Conservation (phyloP, 2,113 vertebrate species). For the Chauna torquata region DNA sequence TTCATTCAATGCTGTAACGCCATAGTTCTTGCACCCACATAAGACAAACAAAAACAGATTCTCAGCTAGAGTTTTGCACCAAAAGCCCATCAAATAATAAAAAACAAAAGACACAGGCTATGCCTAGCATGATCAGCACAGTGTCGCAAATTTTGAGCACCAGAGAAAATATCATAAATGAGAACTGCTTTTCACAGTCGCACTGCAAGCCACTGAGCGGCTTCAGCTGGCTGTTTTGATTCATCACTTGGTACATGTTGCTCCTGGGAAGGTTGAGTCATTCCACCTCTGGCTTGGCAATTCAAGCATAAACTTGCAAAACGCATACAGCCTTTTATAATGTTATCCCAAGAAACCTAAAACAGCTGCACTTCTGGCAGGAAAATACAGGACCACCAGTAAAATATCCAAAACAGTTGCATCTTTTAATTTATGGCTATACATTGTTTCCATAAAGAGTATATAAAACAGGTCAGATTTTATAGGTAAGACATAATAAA, state of each 20-base stretch:
- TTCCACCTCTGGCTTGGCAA: conserved; percentile 75
- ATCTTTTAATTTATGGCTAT: conserved; percentile 79
- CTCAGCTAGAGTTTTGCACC: not conserved
- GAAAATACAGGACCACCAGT: conserved; percentile 77
- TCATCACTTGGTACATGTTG: conserved; percentile 66
- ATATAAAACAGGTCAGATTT: conserved; percentile 77
- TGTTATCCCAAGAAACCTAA: conserved; percentile 77
- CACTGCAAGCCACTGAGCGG: not conserved
- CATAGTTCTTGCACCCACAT: not conserved
- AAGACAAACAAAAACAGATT: not conserved
- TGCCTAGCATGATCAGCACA: not conserved
- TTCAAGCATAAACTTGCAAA: conserved; percentile 75
- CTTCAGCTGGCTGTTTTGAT: conserved; percentile 61
- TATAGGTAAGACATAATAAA: conserved; percentile 77
- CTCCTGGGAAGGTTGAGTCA: conserved; percentile 79
- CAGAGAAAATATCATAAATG: not conserved
- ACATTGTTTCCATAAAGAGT: conserved; percentile 76
- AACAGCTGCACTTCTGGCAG: conserved; percentile 78
- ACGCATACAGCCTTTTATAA: conserved; percentile 71
- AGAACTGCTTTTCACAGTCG: conserved; percentile 15
- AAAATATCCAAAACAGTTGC: conserved; percentile 79
- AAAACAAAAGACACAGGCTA: not conserved
- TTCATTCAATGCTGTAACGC: not conserved
- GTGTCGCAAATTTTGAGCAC: not conserved
- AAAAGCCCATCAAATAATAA: not conserved